Base-by-base conservation (phyloP, 1,140 invertebrate genomes). In the Pseudomyrmex concolor region DNA sequence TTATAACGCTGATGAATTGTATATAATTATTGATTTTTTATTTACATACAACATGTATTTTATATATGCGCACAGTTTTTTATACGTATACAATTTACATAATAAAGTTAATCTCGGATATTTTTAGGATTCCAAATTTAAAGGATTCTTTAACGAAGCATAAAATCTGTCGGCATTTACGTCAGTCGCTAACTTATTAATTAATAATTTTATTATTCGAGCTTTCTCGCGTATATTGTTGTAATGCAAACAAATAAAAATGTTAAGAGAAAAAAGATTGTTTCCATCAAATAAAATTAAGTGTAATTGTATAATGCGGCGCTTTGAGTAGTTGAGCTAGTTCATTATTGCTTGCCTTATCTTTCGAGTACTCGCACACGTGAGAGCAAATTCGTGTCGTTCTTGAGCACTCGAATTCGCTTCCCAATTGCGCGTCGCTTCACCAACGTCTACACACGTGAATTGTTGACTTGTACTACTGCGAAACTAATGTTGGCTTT, bases 311-410 rank as follows among this genome's bases (percentile, higher is more conserved):
- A 63, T 84, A 82, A 84, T 72, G 45, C 45, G 22, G 66, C 62
- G 43, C 19, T 59, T 50, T 71, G 68, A 73, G 63, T 67, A n/a
- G 76, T 9, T n/a, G n/a, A 13, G 51, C 59, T 12, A 25, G 8
- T 86, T 86, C 54, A 48, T 50, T 12, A 62, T 63, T 13, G 45
- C 64, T 77, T 62, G 74, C 71, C 19, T 55, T 64, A 74, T 83
- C 82, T 86, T 86, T 85, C 67, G 19, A 87, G 72, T 48, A 60
- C 62, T 82, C 82, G 84, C 80, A 77, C 64, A 83, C 68, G 64
- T 76, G 86, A 91, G 84, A 85, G 90, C 90, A 91, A 91, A 91
- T 90, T 89, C 81, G 77, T 89, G 86, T 90, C 86, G 83, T 17
- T 81, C 77, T 85, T 88, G 78, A 84, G 85, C 84, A 89, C 87